These are phyloP conservation scores for Chloroceryle inda DNA, from an alignment of 2,797 vertebrate species.

Conservation along the genomic window DNA sequence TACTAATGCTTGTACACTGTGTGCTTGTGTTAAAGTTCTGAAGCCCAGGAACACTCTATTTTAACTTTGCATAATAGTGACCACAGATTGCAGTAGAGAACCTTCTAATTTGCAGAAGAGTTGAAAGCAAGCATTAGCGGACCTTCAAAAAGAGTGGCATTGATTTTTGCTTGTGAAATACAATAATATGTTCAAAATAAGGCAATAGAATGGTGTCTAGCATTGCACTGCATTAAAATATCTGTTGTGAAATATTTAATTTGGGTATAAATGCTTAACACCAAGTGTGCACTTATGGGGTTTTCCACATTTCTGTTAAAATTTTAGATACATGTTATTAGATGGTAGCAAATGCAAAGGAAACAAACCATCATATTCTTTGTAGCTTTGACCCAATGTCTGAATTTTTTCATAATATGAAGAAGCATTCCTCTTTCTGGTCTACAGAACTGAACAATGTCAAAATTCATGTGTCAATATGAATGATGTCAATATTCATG, in stretches of 20 bases:
- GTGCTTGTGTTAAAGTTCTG: not conserved
- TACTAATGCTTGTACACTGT: not conserved
- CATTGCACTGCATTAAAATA: not conserved
- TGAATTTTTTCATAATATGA: not conserved
- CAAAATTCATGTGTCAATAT: not conserved
- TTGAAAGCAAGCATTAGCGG: not conserved
- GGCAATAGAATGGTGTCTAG: not conserved
- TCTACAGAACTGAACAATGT: not conserved
- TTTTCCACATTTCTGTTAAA: not conserved
- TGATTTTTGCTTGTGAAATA: not conserved
- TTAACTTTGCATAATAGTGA: not conserved
- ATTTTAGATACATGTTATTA: not conserved
- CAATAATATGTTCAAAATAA: not conserved
- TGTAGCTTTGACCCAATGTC: not conserved
- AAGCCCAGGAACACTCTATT: not conserved
- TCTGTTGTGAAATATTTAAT: not conserved
- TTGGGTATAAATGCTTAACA: not conserved
- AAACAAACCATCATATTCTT: not conserved
- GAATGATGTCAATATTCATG: too few relatives aligned
- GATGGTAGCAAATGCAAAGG: not conserved
- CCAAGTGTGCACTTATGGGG: fast-evolving
- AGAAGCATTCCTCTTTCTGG: not conserved
- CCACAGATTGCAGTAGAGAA: not conserved
- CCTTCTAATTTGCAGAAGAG: not conserved
- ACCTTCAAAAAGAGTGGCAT: not conserved